Evolutionary conservation across 2,888 invertebrate species (phyloP).

Genomic region (Aquatica leii): DNA sequence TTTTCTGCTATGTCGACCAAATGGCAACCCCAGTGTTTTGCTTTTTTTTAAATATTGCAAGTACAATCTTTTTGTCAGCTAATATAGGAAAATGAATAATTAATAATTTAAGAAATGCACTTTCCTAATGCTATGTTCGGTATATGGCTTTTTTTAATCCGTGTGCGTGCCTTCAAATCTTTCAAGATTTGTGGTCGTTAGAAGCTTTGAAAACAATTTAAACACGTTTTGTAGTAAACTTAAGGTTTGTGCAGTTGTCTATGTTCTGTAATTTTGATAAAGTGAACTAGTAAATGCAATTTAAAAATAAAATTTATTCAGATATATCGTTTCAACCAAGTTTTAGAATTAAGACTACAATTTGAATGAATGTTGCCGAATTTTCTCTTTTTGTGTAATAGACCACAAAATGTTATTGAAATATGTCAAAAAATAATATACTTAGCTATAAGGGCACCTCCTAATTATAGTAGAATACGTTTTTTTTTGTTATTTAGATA

Average conservation of each 20-base stretch:
- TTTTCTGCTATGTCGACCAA: not conserved
- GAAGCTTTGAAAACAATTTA: too few species aligned
- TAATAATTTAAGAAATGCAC: conserved; percentile 1
- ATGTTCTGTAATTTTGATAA: conserved; percentile 1
- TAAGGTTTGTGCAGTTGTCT: not conserved
- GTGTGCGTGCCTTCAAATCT: not conserved
- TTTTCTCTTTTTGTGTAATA: conserved; percentile 5
- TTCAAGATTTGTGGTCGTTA: too few species aligned
- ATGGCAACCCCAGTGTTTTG: not conserved
- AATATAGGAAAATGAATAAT: not conserved
- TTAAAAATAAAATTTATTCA: too few species aligned
- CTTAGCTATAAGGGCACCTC: not conserved
- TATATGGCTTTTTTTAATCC: not conserved
- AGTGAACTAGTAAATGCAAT: too few species aligned
- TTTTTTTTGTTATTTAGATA: too few species aligned
- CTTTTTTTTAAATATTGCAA: not conserved
- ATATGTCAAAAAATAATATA: conserved; percentile 3
- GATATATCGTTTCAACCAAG: not conserved
- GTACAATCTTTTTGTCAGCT: not conserved
- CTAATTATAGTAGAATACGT: not conserved
- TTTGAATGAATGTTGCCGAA: not conserved
- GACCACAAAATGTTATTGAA: not conserved
- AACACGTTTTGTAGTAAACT: too few species aligned
- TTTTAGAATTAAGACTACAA: not conserved
- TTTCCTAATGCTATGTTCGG: not conserved